Conservation (phyloP, 2,797 vertebrate species). For the Poeciliopsis gracilis region DNA sequence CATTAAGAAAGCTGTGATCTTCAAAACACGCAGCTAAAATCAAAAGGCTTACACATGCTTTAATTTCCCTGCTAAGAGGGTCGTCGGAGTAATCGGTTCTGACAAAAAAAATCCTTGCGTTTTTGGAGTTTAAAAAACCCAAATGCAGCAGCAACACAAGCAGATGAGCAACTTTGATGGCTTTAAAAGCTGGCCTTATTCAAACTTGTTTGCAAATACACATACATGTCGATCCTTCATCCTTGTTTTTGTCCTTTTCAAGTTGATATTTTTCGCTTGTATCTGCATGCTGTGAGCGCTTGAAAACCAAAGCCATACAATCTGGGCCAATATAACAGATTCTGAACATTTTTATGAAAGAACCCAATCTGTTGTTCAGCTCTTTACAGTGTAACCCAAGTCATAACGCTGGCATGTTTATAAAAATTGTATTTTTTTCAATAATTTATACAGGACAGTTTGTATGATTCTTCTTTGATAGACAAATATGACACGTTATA, state of each 20-base stretch:
- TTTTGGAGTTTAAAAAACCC: conserved; percentile 38
- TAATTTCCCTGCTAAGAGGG: conserved; percentile 40
- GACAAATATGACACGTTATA: background rate
- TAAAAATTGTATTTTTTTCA: background rate
- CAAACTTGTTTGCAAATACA: background rate
- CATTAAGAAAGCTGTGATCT: conserved; percentile 52
- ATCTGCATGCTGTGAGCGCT: background rate
- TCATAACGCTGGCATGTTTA: background rate
- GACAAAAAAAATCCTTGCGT: conserved; percentile 54
- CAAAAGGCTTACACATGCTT: conserved; percentile 36
- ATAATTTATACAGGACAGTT: background rate
- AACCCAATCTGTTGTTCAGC: no score
- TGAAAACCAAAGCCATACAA: background rate
- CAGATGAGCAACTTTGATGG: conserved; percentile 57
- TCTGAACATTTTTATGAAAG: background rate
- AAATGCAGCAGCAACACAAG: conserved; percentile 32
- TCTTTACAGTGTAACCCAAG: no score
- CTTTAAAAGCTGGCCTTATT: conserved; percentile 53
- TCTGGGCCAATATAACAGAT: background rate
- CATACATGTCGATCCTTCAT: background rate
- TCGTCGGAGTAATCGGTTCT: conserved; percentile 46
- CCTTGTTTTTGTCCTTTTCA: background rate
- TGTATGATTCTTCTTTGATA: background rate
- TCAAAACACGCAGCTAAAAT: conserved; percentile 27
- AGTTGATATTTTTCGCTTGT: background rate